Conservation (phyloP, 2,113 vertebrate species). For the Brachirus orientalis region DNA sequence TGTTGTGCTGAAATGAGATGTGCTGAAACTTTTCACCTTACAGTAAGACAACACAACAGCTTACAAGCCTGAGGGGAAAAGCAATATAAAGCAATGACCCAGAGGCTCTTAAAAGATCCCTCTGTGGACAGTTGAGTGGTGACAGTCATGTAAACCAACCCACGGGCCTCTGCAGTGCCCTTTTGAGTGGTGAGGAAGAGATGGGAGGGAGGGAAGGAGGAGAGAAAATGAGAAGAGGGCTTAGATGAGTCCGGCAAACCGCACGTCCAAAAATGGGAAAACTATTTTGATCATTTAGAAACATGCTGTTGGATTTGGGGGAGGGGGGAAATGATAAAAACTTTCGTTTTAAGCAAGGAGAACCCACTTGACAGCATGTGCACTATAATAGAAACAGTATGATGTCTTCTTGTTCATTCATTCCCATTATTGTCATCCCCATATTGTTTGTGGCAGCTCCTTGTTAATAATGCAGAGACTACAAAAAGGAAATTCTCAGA, state of each 20-base stretch:
- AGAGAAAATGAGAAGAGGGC: slow-evolving; percentile 42
- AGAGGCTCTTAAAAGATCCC: slow-evolving; percentile 42
- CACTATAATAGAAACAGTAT: slow-evolving; percentile 42
- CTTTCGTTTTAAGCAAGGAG: slow-evolving; percentile 44
- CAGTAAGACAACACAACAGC: slow-evolving; percentile 20
- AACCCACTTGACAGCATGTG: slow-evolving; percentile 12
- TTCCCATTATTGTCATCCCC: slow-evolving; percentile 11
- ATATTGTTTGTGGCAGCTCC: neutral
- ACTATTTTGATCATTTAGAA: slow-evolving; percentile 80
- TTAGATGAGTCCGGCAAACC: slow-evolving; percentile 73
- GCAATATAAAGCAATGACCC: slow-evolving; percentile 36
- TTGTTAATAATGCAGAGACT: neutral
- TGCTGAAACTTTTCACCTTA: slow-evolving; percentile 33
- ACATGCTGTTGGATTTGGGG: slow-evolving; percentile 42
- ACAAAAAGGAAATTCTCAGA: neutral
- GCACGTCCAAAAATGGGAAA: slow-evolving; percentile 87
- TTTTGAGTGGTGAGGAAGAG: slow-evolving; percentile 48
- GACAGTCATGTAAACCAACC: slow-evolving; percentile 73
- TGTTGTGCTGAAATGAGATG: neutral
- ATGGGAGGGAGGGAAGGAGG: neutral
- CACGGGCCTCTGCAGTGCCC: slow-evolving; percentile 59
- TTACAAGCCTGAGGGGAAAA: slow-evolving; percentile 23
- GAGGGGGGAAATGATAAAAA: slow-evolving; percentile 24
- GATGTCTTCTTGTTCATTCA: slow-evolving; percentile 23
- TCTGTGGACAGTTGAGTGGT: slow-evolving; percentile 40